These are phyloP conservation scores for Petrocephalus schoutedeni DNA, from an alignment of 2,797 vertebrate genomes.

Conservation along the genomic window DNA sequence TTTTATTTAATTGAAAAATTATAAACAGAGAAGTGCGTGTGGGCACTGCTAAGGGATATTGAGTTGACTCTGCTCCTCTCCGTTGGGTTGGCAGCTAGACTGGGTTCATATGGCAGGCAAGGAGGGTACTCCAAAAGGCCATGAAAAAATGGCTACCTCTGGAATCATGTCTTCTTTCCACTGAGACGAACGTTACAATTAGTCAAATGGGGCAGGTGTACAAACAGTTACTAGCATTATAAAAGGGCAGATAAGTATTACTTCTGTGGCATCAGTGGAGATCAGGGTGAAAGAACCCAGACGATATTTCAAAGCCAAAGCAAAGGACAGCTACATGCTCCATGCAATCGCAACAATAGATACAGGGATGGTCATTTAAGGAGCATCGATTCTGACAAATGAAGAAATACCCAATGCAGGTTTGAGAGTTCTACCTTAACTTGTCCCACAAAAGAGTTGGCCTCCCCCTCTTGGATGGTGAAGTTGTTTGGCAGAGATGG, in stretches of 20 bases:
- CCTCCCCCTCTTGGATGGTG: conserved; percentile 80
- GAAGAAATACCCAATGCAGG: background rate
- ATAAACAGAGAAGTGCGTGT: conserved; percentile 34
- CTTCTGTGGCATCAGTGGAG: background rate
- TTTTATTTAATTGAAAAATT: conserved; percentile 57
- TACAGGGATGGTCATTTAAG: background rate
- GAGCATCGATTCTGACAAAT: background rate
- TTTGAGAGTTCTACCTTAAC: conserved; percentile 72
- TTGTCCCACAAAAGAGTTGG: conserved; percentile 83
- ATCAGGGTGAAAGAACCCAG: background rate
- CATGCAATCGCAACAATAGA: background rate
- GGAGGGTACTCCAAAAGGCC: background rate
- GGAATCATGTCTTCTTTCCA: background rate
- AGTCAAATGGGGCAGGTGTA: conserved; percentile 8
- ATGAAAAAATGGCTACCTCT: background rate
- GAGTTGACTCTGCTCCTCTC: background rate
- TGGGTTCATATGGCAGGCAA: background rate
- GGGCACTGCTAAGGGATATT: conserved; percentile 19
- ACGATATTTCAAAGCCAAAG: background rate
- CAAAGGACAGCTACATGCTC: background rate
- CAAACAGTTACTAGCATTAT: background rate
- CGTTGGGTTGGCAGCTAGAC: conserved; percentile 5
- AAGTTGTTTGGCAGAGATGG: conserved; percentile 78
- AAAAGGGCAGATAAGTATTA: background rate
- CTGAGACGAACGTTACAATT: conserved; percentile 12